Percentiles rank a stretch among this genome's conserved stretches.
phyloP scores from a whole-genome alignment of 2,113 vertebrate species.

The Hemicordylus capensis region DNA sequence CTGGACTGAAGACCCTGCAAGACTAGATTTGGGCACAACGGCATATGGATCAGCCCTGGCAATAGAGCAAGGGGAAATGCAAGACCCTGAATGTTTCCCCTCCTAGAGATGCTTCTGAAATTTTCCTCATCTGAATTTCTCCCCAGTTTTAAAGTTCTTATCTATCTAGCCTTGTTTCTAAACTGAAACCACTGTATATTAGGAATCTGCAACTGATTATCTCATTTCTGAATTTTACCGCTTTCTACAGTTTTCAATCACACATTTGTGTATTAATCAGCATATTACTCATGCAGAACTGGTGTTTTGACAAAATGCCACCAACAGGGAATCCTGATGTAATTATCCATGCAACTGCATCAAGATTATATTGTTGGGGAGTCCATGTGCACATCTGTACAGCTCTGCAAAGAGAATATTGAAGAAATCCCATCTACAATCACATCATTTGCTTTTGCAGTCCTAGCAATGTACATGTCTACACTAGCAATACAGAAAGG shows the following conservation, averaged over 20 bases:
- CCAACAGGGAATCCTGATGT: not conserved
- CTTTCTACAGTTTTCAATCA: no score
- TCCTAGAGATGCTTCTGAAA: not conserved
- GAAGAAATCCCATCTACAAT: no score
- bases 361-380: not conserved
- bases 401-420: not conserved
- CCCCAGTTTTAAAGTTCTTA: not conserved
- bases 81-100: not conserved
- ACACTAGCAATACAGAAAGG: not conserved
- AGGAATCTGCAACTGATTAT: not conserved
- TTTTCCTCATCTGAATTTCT: not conserved
- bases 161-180: not conserved
- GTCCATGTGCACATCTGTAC: not conserved
- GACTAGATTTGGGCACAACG: no score
- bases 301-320: not conserved
- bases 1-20: no score
- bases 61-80: not conserved
- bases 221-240: not conserved
- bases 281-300: not conserved
- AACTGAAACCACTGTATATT: not conserved
- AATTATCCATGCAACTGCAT: not conserved
- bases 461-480: not conserved
- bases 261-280: not conserved
- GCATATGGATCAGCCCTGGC: no score
- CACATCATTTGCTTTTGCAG: not conserved